A percentile compares a stretch with the other conserved stretches of the same genome.
These are phyloP conservation scores for Berghia stephanieae DNA, from an alignment of 1,140 invertebrate species.

Conservation along the genomic window DNA sequence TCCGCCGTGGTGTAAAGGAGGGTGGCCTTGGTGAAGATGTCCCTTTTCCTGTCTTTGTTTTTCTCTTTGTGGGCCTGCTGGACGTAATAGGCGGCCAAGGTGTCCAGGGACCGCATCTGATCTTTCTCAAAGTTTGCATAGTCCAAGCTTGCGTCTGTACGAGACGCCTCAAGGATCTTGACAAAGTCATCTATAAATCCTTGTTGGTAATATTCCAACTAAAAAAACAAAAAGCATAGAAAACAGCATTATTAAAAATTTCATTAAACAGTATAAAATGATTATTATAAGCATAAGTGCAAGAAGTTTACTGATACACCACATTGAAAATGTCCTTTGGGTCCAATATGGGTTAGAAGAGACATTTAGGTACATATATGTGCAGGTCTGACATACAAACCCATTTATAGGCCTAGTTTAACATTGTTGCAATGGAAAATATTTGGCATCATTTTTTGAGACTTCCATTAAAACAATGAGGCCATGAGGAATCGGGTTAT, in stretches of 20 bases:
- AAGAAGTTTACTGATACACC: not conserved
- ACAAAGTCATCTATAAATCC: slow-evolving; percentile 92
- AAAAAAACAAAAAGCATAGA: slow-evolving; percentile 37
- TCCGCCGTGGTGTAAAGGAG: slow-evolving; percentile 97
- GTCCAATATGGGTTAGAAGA: too few species aligned
- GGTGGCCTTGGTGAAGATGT: slow-evolving; percentile 96
- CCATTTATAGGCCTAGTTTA: not conserved
- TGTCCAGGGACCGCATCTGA: slow-evolving; percentile 95
- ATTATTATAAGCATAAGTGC: not conserved
- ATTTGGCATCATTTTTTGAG: too few species aligned
- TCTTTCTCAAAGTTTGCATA: slow-evolving; percentile 95
- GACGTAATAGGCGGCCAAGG: slow-evolving; percentile 97
- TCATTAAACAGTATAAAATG: too few species aligned
- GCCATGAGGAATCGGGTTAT: too few species aligned
- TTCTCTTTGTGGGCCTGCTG: slow-evolving; percentile 94
- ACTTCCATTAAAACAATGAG: too few species aligned
- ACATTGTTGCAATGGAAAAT: too few species aligned
- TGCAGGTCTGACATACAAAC: not conserved
- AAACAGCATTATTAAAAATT: too few species aligned
- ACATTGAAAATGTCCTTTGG: too few species aligned
- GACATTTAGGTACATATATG: not conserved
- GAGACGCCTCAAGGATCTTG: slow-evolving; percentile 88
- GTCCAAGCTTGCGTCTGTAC: slow-evolving; percentile 85
- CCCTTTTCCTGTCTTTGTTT: slow-evolving; percentile 93
- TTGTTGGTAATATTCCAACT: slow-evolving; percentile 97